Conservation (phyloP, 2,888 invertebrate species). For the Drosophila acutilabella region DNA sequence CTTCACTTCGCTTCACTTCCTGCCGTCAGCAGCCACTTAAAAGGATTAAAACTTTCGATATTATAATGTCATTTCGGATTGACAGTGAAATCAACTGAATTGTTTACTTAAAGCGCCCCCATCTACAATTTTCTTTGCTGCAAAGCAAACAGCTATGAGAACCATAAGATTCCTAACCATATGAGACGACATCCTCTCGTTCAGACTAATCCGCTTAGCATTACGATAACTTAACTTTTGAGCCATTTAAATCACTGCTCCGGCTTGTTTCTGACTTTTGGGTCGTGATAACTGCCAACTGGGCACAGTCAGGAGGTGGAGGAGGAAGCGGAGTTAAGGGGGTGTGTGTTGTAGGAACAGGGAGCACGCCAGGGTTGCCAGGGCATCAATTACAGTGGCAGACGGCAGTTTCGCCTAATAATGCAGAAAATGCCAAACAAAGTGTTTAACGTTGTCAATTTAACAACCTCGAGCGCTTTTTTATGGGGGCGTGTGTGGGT, state of each 20-base stretch:
- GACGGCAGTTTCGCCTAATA: constrained; percentile 75
- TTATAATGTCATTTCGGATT: constrained; percentile 75
- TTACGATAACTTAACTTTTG: constrained; percentile 80
- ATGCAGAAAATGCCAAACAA: constrained; percentile 82
- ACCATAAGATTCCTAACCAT: constrained; percentile 52
- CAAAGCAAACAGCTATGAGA: constrained; percentile 15
- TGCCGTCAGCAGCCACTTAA: constrained; percentile 74
- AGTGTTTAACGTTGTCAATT: constrained; percentile 82
- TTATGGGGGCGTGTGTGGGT: constrained; percentile 54
- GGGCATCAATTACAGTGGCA: constrained; percentile 77
- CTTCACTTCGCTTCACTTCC: constrained; percentile 42
- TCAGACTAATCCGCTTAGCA: constrained; percentile 71
- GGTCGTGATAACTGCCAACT: constrained; percentile 48
- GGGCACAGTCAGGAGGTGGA: neutral
- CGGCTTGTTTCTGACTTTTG: constrained; percentile 58
- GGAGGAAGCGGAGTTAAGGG: neutral
- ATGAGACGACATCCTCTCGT: constrained; percentile 33
- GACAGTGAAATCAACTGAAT: constrained; percentile 77
- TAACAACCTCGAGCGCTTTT: constrained; percentile 81
- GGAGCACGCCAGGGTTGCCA: constrained; percentile 25
- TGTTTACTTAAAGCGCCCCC: constrained; percentile 43
- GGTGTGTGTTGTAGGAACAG: neutral
- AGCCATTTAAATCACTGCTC: constrained; percentile 79
- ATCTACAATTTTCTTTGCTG: neutral
- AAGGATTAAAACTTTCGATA: constrained; percentile 77